Conservation (phyloP, 2,113 vertebrate species). For the Callipepla californica region DNA sequence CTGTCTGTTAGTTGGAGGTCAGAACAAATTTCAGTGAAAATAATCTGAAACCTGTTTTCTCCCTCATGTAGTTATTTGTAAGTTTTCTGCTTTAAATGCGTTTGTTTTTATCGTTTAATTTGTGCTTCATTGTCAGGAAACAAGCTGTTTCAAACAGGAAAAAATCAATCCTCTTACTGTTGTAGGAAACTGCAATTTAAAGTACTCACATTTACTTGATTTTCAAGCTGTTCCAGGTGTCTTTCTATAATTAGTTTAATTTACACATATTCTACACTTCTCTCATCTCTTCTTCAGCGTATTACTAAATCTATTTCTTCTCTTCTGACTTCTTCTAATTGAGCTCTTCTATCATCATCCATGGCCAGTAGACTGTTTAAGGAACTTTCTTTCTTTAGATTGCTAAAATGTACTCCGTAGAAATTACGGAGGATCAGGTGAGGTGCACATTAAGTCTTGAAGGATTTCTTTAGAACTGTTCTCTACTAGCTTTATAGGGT, state of each 20-base stretch:
- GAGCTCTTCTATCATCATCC: background rate
- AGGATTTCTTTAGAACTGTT: background rate
- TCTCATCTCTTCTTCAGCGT: background rate
- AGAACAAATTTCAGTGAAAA: background rate
- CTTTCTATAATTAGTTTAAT: slow-evolving; percentile 11
- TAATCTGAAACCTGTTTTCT: background rate
- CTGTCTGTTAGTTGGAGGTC: background rate
- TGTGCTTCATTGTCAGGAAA: background rate
- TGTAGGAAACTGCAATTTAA: background rate
- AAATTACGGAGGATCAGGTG: background rate
- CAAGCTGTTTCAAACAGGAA: background rate
- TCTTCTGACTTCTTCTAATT: background rate
- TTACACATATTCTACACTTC: background rate
- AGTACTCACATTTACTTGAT: background rate
- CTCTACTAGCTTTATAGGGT: background rate
- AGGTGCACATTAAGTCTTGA: background rate
- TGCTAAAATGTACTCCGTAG: background rate
- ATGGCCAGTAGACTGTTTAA: background rate
- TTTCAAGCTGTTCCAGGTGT: slow-evolving; percentile 4
- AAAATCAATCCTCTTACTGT: background rate
- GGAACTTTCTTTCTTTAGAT: background rate
- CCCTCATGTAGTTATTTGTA: background rate
- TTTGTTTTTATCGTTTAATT: background rate
- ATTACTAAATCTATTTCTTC: background rate
- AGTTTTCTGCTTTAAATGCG: background rate